Base-by-base conservation (phyloP, 2,797 vertebrate genomes). In the Heliangelus exortis region DNA sequence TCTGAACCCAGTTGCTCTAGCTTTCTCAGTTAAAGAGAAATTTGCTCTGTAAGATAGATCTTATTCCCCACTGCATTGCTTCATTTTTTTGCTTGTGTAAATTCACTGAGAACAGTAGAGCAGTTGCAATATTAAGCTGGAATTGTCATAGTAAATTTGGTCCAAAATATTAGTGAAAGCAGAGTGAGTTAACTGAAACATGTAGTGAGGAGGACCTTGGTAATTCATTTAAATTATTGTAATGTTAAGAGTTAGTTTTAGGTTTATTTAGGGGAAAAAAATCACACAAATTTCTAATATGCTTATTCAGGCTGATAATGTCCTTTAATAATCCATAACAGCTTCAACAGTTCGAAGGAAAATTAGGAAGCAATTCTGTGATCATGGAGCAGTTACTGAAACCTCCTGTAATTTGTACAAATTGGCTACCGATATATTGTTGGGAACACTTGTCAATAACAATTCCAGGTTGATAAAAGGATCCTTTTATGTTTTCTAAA, bases 331-430 rank as follows among this genome's bases (percentile, higher is more conserved):
- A 90, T 78, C 63, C 0, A 1, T 90, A 93, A 76, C 83, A 87
- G 48, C n/a, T 87, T 88, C 71, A 96, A 76, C 55, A 86, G 57
- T 80, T 91, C 47, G 59, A 85, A 93, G 71, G 36, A 58, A 96
- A 96, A 97, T 96, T 92, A 94, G 58, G 73, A 94, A 92, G 75
- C 43, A 85, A 22, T 89, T 91, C 91, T 68, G 66, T 67, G 78
- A 89, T 87, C n/a, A 23, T 36, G 69, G 75, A 81, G 34, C 45
- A 67, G 50, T 93, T 88, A 57, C 15, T 91, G 80, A 96, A 96
- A 93, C 33, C 31, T 80, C 29, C 57, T 79, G 20, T 65, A 89
- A 92, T 89, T 91, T 16, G 4, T 47, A 84, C 29, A 69, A 80
- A 86, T 57, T 4, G 19, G 53, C 57, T 57, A 45, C 66, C 80